phyloP scores from a whole-genome alignment of 2,113 vertebrate genomes.

The Corythornis madagascariensis region DNA sequence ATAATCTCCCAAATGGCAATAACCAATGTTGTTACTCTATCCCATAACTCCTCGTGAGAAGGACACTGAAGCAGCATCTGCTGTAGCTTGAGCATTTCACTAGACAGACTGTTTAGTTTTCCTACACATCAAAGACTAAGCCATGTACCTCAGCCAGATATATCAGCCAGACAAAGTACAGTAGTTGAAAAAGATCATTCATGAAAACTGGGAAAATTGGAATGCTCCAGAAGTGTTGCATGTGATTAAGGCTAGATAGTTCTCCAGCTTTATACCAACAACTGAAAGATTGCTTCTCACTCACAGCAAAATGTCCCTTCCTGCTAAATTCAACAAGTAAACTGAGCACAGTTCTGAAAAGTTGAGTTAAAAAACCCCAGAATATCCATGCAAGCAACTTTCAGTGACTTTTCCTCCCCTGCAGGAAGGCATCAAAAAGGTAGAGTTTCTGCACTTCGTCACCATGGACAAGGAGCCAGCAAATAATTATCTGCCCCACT shows the following conservation, averaged over 20 bases:
- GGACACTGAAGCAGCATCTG: neutral
- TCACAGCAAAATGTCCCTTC: neutral
- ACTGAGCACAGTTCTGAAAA: neutral
- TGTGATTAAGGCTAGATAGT: neutral
- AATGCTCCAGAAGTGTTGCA: neutral
- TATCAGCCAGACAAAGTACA: neutral
- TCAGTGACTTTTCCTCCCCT: neutral
- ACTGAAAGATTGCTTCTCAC: neutral
- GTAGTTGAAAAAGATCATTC: neutral
- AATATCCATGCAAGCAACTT: neutral
- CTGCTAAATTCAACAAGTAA: neutral
- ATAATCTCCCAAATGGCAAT: conserved; percentile 22
- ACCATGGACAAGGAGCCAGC: neutral
- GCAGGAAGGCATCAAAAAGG: neutral
- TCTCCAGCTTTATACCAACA: neutral
- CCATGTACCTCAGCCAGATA: neutral
- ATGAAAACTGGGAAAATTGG: neutral
- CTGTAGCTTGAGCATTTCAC: neutral
- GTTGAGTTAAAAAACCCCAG: neutral
- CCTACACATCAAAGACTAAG: neutral
- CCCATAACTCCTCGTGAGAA: neutral
- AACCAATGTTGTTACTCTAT: neutral
- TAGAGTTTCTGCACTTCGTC: neutral
- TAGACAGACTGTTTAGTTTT: neutral
- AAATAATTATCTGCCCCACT: neutral